phyloP scores from a whole-genome alignment of 2,113 vertebrate genomes.

The Struthio camelus region DNA sequence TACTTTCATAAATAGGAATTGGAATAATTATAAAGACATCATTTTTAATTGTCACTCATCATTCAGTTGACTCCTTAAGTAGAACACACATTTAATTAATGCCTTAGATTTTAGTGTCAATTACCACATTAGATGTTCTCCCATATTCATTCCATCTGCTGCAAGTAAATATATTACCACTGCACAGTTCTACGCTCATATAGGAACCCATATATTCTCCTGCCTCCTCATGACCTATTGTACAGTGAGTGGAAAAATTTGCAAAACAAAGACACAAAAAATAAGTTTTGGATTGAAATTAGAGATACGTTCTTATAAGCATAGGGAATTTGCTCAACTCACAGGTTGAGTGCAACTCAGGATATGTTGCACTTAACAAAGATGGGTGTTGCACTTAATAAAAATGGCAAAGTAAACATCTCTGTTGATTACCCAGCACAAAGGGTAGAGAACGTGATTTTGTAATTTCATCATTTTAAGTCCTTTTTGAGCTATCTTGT shows the following conservation, averaged over 20 bases:
- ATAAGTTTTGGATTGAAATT: background rate
- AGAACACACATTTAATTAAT: slow-evolving; percentile 69
- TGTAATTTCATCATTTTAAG: background rate
- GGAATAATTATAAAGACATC: slow-evolving; percentile 67
- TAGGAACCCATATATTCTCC: slow-evolving; percentile 14
- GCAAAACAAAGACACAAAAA: background rate
- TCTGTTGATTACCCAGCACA: background rate
- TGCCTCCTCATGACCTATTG: slow-evolving; percentile 12
- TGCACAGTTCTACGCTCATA: slow-evolving; percentile 3
- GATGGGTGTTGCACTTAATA: background rate
- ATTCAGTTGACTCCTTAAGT: slow-evolving; percentile 46
- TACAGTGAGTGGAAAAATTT: background rate
- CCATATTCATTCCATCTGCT: slow-evolving; percentile 63
- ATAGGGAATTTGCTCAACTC: background rate
- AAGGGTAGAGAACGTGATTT: accelerated
- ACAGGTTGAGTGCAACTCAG: background rate
- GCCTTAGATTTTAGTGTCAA: slow-evolving; percentile 51
- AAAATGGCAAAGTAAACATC: background rate
- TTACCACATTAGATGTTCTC: slow-evolving; percentile 55
- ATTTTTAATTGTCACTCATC: slow-evolving; percentile 67
- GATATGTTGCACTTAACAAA: background rate
- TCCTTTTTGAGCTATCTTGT: background rate
- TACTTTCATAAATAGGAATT: slow-evolving; percentile 62
- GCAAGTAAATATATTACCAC: slow-evolving; percentile 56
- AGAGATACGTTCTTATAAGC: background rate